A percentile compares a stretch with the other conserved stretches of the same genome.
These are phyloP conservation scores for Apantesis nais DNA, from an alignment of 2,888 invertebrate species.

Conservation along the genomic window DNA sequence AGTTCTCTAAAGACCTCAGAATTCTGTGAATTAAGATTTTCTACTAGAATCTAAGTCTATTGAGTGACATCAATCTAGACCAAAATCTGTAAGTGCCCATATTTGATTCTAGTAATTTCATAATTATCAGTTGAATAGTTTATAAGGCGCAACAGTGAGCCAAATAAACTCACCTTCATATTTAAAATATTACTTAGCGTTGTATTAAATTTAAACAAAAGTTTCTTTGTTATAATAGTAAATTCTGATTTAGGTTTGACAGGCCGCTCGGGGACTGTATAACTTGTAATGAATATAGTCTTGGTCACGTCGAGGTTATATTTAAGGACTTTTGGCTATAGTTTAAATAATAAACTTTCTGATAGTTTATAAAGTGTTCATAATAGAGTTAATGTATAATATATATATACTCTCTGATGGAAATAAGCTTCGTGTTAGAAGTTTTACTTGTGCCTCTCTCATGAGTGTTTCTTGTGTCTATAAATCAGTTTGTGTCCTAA, in stretches of 20 bases:
- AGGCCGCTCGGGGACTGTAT: conserved; percentile 1
- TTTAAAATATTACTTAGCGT: neutral
- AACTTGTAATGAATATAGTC: conserved; percentile 9
- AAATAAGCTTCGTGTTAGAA: no score
- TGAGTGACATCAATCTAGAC: neutral
- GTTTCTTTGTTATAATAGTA: conserved; percentile 12
- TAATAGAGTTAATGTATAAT: neutral
- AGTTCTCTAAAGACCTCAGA: neutral
- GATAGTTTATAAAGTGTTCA: neutral
- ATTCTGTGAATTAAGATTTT: neutral
- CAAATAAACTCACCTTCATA: neutral
- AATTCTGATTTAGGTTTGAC: conserved; percentile 15
- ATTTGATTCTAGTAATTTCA: neutral
- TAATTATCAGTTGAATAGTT: neutral
- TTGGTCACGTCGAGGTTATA: conserved; percentile 1
- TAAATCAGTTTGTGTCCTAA: neutral
- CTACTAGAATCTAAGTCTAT: neutral
- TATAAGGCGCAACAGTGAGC: neutral
- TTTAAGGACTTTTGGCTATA: neutral
- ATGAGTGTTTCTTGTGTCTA: no score
- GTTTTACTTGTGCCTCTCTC: no score
- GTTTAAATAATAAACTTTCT: neutral
- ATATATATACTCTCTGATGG: neutral
- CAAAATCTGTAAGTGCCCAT: neutral
- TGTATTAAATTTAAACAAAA: conserved; percentile 1